Percentiles rank a stretch among this genome's conserved stretches.
Evolutionary conservation across 2,888 invertebrate genomes (phyloP).

Genomic region (Poecilobothrus nobilitatus): DNA sequence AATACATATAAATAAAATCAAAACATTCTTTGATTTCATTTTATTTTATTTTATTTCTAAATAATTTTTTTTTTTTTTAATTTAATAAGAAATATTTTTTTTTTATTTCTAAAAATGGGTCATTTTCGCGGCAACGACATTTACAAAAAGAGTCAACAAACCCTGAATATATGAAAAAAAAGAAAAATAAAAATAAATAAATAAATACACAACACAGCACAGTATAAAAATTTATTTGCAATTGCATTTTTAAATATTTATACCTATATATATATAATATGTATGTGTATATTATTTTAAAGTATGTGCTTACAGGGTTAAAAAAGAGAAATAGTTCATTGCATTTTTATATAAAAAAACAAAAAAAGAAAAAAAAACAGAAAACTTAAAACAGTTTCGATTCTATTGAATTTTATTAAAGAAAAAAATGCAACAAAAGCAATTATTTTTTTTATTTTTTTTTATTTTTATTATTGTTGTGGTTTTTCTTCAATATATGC

Average conservation of each 20-base stretch:
- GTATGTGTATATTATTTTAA: neutral
- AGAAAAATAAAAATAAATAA: neutral
- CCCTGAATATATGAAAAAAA: neutral
- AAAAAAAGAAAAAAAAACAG: neutral
- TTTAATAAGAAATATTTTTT: neutral
- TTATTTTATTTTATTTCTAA: neutral
- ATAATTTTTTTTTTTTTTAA: neutral
- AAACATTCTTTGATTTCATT: neutral
- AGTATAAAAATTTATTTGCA: conserved; percentile 1
- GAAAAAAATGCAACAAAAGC: neutral
- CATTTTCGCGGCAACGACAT: neutral
- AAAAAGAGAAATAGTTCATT: neutral
- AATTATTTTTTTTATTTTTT: neutral
- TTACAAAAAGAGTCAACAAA: conserved; percentile 1
- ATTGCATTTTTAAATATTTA: neutral
- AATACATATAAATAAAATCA: neutral
- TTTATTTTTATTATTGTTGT: neutral
- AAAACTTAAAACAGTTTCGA: neutral
- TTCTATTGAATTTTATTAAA: neutral
- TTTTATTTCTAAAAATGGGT: conserved; percentile 1
- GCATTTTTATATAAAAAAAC: neutral
- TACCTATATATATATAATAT: neutral
- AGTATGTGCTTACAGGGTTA: neutral
- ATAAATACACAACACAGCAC: too few relatives aligned
- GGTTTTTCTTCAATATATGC: neutral